Percentiles rank a stretch among this genome's conserved stretches.
phyloP scores from a whole-genome alignment of 2,888 invertebrate species.

The Caenorhabditis zanzibari region DNA sequence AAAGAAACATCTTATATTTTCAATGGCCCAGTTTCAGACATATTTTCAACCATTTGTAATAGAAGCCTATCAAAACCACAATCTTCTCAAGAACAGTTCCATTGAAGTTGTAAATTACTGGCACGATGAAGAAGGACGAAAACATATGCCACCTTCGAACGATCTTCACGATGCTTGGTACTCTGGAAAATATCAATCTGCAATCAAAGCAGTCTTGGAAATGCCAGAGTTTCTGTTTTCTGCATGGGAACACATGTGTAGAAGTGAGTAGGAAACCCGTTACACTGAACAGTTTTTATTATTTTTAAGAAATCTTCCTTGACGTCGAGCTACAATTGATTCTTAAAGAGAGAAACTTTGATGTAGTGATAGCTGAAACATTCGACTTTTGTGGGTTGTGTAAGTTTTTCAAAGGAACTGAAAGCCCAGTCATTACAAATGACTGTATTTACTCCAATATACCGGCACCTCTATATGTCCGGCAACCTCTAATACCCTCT shows the following conservation, averaged over 20 bases:
- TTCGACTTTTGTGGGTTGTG: conserved; percentile 65
- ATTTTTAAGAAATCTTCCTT: conserved; percentile 36
- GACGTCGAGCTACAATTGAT: conserved; percentile 44
- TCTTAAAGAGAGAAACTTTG: conserved; percentile 48
- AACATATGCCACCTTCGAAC: conserved; percentile 13
- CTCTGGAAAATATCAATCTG: conserved; percentile 40
- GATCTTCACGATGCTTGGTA: conserved; percentile 48
- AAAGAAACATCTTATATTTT: neutral
- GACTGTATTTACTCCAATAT: too few species aligned
- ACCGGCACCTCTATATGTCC: too few species aligned
- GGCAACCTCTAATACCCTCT: too few species aligned
- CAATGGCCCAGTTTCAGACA: conserved; percentile 23
- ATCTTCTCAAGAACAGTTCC: conserved; percentile 29
- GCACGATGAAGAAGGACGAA: conserved; percentile 47
- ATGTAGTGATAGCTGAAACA: conserved; percentile 59
- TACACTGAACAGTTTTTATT: neutral
- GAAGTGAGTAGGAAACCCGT: conserved; percentile 17
- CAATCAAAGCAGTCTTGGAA: neutral
- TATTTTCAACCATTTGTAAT: conserved; percentile 60
- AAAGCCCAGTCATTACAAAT: too few species aligned
- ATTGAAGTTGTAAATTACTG: conserved; percentile 49
- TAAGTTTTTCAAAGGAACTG: too few species aligned
- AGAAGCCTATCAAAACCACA: conserved; percentile 42
- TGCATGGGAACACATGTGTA: conserved; percentile 50
- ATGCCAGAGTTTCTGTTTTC: conserved; percentile 32